Percentiles rank a stretch among this genome's conserved stretches.
These are phyloP conservation scores for Enteromius thamalakanensis DNA, from an alignment of 2,797 vertebrate genomes.

Conservation along the genomic window DNA sequence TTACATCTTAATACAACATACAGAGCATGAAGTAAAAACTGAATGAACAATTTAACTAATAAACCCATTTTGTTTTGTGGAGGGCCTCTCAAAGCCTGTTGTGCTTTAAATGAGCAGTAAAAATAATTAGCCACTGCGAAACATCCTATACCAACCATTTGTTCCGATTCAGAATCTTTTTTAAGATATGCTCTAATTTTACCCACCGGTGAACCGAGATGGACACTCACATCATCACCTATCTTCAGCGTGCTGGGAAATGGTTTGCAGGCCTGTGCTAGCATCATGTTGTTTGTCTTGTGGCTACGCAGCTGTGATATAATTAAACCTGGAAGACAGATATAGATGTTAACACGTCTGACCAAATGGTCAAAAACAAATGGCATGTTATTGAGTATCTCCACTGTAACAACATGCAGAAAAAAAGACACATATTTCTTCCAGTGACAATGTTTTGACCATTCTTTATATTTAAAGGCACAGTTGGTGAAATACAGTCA, in stretches of 20 bases:
- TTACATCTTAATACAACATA: not conserved
- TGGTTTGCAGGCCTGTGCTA: not conserved
- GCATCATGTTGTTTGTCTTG: not conserved
- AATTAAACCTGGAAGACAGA: constrained; percentile 28
- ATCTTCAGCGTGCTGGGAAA: not conserved
- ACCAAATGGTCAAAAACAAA: not conserved
- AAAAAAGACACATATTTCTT: not conserved
- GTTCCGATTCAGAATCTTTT: not conserved
- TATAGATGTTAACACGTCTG: constrained; percentile 25
- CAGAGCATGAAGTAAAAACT: not conserved
- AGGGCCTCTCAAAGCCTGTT: not conserved
- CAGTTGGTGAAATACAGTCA: constrained; percentile 39
- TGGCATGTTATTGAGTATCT: not conserved
- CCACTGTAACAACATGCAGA: not conserved
- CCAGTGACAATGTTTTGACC: not conserved
- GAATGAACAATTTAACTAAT: not conserved
- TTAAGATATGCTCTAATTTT: not conserved
- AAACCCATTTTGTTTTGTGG: not conserved
- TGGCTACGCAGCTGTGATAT: not conserved
- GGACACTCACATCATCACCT: not conserved
- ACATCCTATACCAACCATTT: not conserved
- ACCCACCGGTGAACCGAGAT: not conserved
- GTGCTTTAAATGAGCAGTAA: not conserved
- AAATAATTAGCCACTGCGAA: not conserved
- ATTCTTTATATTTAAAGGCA: constrained; percentile 67